These are phyloP conservation scores for Agrilus cyanescens DNA, from an alignment of 2,888 invertebrate genomes.

Conservation along the genomic window DNA sequence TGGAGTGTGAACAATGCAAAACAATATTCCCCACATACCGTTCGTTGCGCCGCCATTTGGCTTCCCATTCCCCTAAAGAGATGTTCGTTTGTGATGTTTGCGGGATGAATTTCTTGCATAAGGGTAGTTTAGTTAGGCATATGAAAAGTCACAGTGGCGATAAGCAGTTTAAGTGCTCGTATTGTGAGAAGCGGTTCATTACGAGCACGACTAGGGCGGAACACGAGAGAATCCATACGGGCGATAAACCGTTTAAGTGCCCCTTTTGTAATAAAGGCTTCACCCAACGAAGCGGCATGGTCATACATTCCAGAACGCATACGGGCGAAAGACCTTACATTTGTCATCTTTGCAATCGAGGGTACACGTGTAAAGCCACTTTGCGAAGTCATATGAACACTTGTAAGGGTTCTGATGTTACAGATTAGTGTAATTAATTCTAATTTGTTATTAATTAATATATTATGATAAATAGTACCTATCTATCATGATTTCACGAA, in stretches of 20 bases:
- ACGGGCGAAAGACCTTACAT: conserved; percentile 33
- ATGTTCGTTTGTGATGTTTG: conserved; percentile 25
- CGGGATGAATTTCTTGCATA: conserved; percentile 22
- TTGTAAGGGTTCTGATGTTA: conserved; percentile 7
- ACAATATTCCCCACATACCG: too few species aligned
- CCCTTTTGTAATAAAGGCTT: conserved; percentile 34
- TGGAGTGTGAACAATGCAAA: too few species aligned
- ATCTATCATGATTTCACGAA: too few species aligned
- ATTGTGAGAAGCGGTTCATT: conserved; percentile 38
- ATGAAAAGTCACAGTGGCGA: conserved; percentile 29
- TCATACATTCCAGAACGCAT: conserved; percentile 23
- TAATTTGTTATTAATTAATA: too few species aligned
- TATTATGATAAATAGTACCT: too few species aligned
- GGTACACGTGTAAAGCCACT: conserved; percentile 38
- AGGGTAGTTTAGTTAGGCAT: conserved; percentile 23
- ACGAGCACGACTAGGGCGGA: conserved; percentile 34
- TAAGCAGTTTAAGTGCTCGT: conserved; percentile 35
- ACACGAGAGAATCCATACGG: conserved; percentile 39
- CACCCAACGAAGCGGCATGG: conserved; percentile 36
- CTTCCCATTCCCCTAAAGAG: conserved; percentile 3
- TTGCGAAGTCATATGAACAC: conserved; percentile 35
- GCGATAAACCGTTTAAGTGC: conserved; percentile 32
- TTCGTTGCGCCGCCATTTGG: too few species aligned
- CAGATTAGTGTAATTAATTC: too few species aligned
- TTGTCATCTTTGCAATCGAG: conserved; percentile 36